Base-by-base conservation (phyloP, 2,888 invertebrate genomes). In the Phyllotreta cruciferae region DNA sequence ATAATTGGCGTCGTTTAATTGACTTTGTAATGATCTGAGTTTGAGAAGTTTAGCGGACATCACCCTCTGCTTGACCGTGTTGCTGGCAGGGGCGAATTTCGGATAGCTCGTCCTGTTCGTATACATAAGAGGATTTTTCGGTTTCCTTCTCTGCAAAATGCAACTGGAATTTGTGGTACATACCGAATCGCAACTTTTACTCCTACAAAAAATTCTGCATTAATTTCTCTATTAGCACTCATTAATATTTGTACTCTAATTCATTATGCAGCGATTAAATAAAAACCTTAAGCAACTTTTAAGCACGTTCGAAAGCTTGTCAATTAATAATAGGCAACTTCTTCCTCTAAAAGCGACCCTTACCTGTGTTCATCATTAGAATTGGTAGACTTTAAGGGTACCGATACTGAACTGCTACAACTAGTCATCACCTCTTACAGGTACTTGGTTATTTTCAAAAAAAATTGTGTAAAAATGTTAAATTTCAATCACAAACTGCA, bases 11-110 rank as follows among this genome's bases (percentile, higher is more conserved):
- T 92, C 91, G 4, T 89, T 86, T 60, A 93, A 77, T 77, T 93
- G 91, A 79, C 91, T 93, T 81, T 93, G 92, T 67, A 92, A 81
- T 62, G 90, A 89, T 75, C 92, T 90, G 35, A 91, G 84, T 34
- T 90, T 85, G 64, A 92, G 84, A 66, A 91, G 85, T 80, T 91
- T 90, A 0, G 92, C 92, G 0, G 92, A 92, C 68, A 90, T 81
- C 45, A 93, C 89, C 9, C 92, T 83, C 78, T 92, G 88, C 35
- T 77, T 73, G 6, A 82, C 79, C 3, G 72, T 63, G 66, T 76
- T 79, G 13, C 70, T 74, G 57, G 66, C 68, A 57, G 61, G 67
- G 10, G 69, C 60, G 45, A 62, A 63, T 53, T 66, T 64, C 5
- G 70, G 58, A 58, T 67, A 64, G 24, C 50, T 66, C n/a, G 71